phyloP scores from a whole-genome alignment of 2,888 invertebrate species.

The Philonicus albiceps region DNA sequence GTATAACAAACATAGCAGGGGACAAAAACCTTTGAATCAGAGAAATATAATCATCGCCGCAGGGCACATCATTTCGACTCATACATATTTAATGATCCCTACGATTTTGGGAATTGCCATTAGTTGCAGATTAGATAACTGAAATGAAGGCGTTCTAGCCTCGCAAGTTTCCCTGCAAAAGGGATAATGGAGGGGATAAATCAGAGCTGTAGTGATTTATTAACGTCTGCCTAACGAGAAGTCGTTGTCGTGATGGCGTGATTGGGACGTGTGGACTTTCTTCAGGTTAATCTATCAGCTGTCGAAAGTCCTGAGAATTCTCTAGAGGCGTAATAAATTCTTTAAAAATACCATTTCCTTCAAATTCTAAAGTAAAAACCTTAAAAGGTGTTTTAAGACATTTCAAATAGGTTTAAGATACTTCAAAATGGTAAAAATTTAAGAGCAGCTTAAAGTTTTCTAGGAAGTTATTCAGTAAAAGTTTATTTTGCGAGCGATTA shows the following conservation, averaged over 20 bases:
- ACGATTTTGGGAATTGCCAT: conserved; percentile 9
- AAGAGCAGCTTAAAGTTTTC: background rate
- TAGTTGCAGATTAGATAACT: conserved; percentile 7
- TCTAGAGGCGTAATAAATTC: background rate
- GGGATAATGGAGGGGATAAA: background rate
- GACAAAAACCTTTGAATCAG: background rate
- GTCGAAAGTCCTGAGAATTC: background rate
- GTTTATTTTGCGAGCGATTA: background rate
- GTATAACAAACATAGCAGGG: background rate
- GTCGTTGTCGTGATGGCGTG: background rate
- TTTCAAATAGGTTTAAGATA: background rate
- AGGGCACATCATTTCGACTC: conserved; percentile 4
- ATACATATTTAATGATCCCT: conserved; percentile 21
- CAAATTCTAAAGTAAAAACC: background rate
- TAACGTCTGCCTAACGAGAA: background rate
- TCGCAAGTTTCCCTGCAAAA: background rate
- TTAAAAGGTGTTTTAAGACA: background rate
- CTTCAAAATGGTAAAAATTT: background rate
- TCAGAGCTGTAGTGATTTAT: background rate
- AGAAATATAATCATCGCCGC: conserved; percentile 2
- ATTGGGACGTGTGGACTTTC: background rate
- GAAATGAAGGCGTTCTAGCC: background rate
- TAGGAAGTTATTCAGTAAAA: background rate
- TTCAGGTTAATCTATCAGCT: background rate
- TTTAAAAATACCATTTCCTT: background rate